A percentile compares a stretch with the other conserved stretches of the same genome.
Evolutionary conservation across 2,888 invertebrate species (phyloP).

Genomic region (Machimus rusticus): DNA sequence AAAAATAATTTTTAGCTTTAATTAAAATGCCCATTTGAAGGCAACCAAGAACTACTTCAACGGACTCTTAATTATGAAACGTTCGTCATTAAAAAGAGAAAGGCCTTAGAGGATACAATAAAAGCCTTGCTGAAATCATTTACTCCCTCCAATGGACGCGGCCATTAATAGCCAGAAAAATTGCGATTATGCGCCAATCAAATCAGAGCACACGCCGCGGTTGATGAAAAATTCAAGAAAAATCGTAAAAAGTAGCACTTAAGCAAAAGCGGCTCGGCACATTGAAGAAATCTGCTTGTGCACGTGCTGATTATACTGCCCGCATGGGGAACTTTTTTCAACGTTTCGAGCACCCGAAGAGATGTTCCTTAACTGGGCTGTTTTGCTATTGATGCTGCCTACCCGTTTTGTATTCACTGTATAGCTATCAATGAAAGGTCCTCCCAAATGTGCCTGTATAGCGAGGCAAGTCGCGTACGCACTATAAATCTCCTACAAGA

Average conservation of each 20-base stretch:
- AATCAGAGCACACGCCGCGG: background rate
- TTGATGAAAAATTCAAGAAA: background rate
- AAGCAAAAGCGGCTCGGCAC: background rate
- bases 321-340: background rate
- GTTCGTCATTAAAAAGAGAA: background rate
- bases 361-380: background rate
- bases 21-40: background rate
- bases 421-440: background rate
- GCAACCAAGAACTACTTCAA: background rate
- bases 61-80: background rate
- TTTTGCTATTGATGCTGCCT: background rate
- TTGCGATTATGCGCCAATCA: background rate
- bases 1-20: background rate
- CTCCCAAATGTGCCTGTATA: background rate
- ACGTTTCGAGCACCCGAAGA: background rate
- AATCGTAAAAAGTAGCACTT: background rate
- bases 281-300: background rate
- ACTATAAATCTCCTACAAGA: slow-evolving; percentile 37
- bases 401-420: background rate
- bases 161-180: background rate
- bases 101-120: background rate
- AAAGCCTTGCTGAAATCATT: background rate
- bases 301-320: background rate
- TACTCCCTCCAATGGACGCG: background rate
- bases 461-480: slow-evolving; percentile 36